Evolutionary conservation across 2,113 vertebrate species (phyloP).

Genomic region (Gasterosteus aculeatus): DNA sequence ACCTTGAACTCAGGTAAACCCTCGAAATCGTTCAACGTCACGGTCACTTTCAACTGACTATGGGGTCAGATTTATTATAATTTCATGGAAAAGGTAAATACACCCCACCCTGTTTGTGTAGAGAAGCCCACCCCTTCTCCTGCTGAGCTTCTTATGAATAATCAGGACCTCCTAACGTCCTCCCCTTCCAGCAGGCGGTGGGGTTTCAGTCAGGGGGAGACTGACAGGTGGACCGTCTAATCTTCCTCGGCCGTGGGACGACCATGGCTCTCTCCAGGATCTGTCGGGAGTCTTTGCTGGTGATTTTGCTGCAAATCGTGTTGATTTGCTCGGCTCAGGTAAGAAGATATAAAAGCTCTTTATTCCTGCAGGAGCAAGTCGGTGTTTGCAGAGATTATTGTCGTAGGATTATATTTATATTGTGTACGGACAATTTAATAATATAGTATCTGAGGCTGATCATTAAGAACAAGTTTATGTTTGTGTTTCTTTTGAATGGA

Average conservation of each 20-base stretch:
- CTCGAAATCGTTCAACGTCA: background rate
- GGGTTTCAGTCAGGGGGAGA: conserved; percentile 65
- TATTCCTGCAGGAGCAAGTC: no score
- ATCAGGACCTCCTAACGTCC: conserved; percentile 66
- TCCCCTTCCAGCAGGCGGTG: conserved; percentile 61
- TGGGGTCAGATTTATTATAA: background rate
- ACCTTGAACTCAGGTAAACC: no score
- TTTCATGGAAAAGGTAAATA: conserved; percentile 4
- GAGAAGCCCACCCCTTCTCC: conserved; percentile 71
- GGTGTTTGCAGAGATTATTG: background rate
- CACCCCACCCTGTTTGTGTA: conserved; percentile 13
- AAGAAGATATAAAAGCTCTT: conserved; percentile 70
- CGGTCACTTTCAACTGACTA: background rate
- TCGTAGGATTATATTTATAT: no score
- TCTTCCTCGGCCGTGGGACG: conserved; percentile 55
- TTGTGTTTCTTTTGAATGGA: background rate
- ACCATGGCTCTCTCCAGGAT: conserved; percentile 79
- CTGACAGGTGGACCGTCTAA: conserved; percentile 61
- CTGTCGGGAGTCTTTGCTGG: conserved; percentile 67
- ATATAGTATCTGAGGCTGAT: background rate
- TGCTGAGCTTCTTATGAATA: conserved; percentile 73
- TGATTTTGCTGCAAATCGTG: conserved; percentile 84
- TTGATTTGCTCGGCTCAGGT: conserved; percentile 90
- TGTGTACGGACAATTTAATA: background rate
- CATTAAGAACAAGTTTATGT: background rate